These are phyloP conservation scores for Microtus richardsoni DNA, from an alignment of 2,113 vertebrate species.

Conservation along the genomic window DNA sequence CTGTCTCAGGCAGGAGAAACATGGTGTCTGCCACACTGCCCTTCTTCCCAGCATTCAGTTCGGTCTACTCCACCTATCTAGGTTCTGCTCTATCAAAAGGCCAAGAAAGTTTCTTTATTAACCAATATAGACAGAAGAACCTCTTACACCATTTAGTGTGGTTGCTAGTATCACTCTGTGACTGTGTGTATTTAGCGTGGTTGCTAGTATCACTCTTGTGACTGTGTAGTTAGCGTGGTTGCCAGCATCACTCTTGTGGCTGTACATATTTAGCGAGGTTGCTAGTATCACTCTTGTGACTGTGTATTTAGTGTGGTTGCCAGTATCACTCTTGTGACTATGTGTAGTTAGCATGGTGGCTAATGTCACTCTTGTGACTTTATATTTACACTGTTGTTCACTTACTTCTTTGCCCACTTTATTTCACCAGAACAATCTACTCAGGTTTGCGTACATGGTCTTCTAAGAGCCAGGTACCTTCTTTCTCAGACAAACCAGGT, in stretches of 20 bases:
- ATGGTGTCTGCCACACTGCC: no score
- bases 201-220: not conserved
- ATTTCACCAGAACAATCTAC: not conserved
- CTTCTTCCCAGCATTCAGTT: no score
- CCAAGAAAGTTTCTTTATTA: no score
- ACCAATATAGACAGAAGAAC: no score
- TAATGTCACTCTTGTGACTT: no score
- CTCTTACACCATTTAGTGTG: not conserved
- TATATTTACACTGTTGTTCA: not conserved
- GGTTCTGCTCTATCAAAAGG: no score
- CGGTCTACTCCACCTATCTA: no score
- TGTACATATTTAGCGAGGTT: not conserved
- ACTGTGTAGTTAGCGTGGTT: not conserved
- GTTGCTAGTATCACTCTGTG: not conserved
- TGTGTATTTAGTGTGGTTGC: no score
- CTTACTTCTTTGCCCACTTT: not conserved
- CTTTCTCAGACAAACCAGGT: conserved; percentile 13
- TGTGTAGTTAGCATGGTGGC: not conserved
- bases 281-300: no score
- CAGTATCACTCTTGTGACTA: no score
- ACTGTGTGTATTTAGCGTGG: not conserved
- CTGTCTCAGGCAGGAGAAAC: no score
- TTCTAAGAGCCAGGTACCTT: conserved; percentile 16
- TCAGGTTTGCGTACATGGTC: not conserved
- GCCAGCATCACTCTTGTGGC: no score